Conservation (phyloP, 1,140 invertebrate species). For the Magallana angulata region DNA sequence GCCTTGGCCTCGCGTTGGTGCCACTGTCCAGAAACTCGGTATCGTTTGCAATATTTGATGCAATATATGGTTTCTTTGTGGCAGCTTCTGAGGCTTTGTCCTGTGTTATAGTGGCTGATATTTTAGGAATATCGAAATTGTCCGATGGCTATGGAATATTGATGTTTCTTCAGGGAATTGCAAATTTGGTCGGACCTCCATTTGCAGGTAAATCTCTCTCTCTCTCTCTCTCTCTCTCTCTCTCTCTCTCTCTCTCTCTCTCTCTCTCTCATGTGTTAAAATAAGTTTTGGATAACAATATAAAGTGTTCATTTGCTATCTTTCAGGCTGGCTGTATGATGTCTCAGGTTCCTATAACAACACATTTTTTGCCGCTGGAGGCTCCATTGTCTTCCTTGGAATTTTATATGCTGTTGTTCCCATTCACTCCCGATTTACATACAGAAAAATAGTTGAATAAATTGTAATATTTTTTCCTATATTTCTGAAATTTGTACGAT, state of each 20-base stretch:
- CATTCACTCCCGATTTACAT: neutral
- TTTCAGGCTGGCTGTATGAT: conserved; percentile 69
- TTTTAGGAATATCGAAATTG: conserved; percentile 65
- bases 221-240: conserved; percentile 1
- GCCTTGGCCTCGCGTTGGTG: conserved; percentile 64
- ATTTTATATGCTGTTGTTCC: neutral
- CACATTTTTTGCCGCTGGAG: conserved; percentile 65
- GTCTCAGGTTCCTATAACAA: conserved; percentile 62
- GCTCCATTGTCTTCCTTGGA: conserved; percentile 65
- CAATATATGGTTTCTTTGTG: conserved; percentile 67
- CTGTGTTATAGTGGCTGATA: conserved; percentile 65
- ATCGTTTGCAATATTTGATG: conserved; percentile 39
- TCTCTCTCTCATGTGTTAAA: neutral
- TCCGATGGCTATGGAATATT: conserved; percentile 69
- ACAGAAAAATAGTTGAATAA: neutral
- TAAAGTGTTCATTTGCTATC: neutral
- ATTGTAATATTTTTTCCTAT: too few relatives aligned
- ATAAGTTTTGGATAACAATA: too few relatives aligned
- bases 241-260: neutral
- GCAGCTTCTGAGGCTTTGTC: conserved; percentile 65
- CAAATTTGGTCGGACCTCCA: conserved; percentile 68
- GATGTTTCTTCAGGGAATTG: conserved; percentile 67
- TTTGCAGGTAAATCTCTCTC: conserved; percentile 61
- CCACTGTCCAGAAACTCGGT: conserved; percentile 56
- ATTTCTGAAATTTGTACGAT: too few relatives aligned